phyloP scores from a whole-genome alignment of 2,888 invertebrate species.

The Mesochorus sp. region DNA sequence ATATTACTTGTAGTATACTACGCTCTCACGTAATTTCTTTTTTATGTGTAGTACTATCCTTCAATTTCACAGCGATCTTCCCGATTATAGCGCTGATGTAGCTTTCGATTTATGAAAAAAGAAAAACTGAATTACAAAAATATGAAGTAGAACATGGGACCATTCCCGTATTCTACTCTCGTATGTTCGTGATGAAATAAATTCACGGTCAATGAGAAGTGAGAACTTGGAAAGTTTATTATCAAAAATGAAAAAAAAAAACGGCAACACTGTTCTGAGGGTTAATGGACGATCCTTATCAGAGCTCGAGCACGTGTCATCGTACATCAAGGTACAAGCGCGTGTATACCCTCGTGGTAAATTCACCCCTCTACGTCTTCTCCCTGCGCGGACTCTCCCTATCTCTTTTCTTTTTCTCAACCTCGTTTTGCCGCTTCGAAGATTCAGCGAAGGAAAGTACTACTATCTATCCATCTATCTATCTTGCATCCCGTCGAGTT shows the following conservation, averaged over 20 bases:
- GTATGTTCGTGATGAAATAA: constrained; percentile 11
- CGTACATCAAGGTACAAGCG: constrained; percentile 32
- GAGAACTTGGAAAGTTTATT: constrained; percentile 6
- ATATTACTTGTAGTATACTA: too few species aligned
- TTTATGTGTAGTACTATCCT: too few species aligned
- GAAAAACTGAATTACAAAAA: neutral
- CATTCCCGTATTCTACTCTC: too few species aligned
- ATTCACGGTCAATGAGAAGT: constrained; percentile 6
- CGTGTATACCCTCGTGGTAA: neutral
- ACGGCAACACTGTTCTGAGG: neutral
- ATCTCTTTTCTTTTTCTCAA: constrained; percentile 26
- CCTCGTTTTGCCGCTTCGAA: constrained; percentile 51
- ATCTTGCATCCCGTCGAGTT: constrained; percentile 32
- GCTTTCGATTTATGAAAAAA: neutral
- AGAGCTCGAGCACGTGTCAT: constrained; percentile 20
- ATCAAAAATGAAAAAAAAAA: neutral
- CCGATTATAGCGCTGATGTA: neutral
- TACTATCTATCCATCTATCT: constrained; percentile 51
- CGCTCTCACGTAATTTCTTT: too few species aligned
- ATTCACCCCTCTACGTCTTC: neutral
- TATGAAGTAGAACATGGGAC: neutral
- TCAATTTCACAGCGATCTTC: neutral
- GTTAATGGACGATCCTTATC: constrained; percentile 35
- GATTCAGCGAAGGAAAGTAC: constrained; percentile 57
- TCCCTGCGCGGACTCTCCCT: neutral